Evolutionary conservation across 1,140 invertebrate genomes (phyloP).

Genomic region (Cotesia typhae): DNA sequence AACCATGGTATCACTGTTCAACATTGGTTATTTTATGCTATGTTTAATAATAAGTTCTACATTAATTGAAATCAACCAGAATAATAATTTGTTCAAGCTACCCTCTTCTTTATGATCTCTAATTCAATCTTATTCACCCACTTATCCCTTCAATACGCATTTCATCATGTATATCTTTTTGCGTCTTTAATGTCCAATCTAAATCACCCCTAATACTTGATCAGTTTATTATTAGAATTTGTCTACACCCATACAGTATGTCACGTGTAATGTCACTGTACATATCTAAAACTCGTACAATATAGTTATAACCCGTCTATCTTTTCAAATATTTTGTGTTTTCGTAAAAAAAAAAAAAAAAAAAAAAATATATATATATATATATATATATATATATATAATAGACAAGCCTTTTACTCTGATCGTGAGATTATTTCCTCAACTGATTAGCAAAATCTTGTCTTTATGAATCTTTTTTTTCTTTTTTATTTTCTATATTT

Average conservation of each 20-base stretch:
- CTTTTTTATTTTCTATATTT: slow-evolving; percentile 14
- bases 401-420: neutral
- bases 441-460: neutral
- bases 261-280: slow-evolving; percentile 39
- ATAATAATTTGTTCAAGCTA: slow-evolving; percentile 8
- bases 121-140: slow-evolving; percentile 30
- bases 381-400: neutral
- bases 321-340: neutral
- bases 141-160: slow-evolving; percentile 33
- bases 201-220: slow-evolving; percentile 7
- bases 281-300: slow-evolving; percentile 18
- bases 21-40: neutral
- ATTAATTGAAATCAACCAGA: slow-evolving; percentile 21
- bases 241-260: slow-evolving; percentile 41
- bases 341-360: neutral
- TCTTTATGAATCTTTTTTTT: neutral
- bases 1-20: too few relatives aligned
- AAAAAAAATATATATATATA: too few relatives aligned
- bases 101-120: slow-evolving; percentile 19
- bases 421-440: neutral
- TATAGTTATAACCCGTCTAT: neutral
- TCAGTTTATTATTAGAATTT: slow-evolving; percentile 39
- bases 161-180: slow-evolving; percentile 22
- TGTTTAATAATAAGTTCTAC: neutral
- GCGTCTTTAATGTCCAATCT: neutral